Conservation (phyloP, 2,888 invertebrate genomes). For the Argyresthia goedartella region DNA sequence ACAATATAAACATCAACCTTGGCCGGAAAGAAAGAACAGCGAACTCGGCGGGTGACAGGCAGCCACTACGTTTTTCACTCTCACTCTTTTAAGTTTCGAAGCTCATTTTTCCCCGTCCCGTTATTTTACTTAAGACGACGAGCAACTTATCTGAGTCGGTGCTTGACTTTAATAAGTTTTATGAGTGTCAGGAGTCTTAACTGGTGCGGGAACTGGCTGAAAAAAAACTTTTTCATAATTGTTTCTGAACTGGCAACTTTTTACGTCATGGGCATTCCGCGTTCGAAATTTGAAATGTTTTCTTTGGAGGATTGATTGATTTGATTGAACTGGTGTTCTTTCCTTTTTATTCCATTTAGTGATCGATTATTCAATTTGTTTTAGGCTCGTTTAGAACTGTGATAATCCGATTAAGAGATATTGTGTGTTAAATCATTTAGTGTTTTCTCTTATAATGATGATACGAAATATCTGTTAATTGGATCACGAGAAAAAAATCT, state of each 20-base stretch:
- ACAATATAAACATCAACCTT: too few relatives aligned
- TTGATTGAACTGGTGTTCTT: neutral
- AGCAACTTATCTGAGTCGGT: constrained; percentile 68
- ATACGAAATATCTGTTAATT: too few relatives aligned
- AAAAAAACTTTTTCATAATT: constrained; percentile 68
- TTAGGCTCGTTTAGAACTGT: too few relatives aligned
- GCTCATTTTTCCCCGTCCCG: constrained; percentile 59
- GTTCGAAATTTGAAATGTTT: constrained; percentile 28
- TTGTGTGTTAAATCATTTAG: too few relatives aligned
- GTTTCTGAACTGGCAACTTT: constrained; percentile 40
- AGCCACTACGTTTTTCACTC: constrained; percentile 48
- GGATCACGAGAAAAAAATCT: too few relatives aligned
- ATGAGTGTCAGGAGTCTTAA: constrained; percentile 66
- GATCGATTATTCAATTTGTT: too few relatives aligned
- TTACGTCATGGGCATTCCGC: neutral
- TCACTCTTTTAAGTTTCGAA: constrained; percentile 51
- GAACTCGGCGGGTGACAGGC: constrained; percentile 4
- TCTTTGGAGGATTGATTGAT: constrained; percentile 1
- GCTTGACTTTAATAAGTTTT: constrained; percentile 72
- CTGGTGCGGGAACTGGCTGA: constrained; percentile 61
- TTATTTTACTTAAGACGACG: constrained; percentile 68
- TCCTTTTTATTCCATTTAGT: neutral
- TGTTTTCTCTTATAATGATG: too few relatives aligned
- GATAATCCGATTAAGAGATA: too few relatives aligned
- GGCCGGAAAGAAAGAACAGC: neutral